These are phyloP conservation scores for Drosophila neutralis DNA, from an alignment of 2,888 invertebrate genomes.

Conservation along the genomic window DNA sequence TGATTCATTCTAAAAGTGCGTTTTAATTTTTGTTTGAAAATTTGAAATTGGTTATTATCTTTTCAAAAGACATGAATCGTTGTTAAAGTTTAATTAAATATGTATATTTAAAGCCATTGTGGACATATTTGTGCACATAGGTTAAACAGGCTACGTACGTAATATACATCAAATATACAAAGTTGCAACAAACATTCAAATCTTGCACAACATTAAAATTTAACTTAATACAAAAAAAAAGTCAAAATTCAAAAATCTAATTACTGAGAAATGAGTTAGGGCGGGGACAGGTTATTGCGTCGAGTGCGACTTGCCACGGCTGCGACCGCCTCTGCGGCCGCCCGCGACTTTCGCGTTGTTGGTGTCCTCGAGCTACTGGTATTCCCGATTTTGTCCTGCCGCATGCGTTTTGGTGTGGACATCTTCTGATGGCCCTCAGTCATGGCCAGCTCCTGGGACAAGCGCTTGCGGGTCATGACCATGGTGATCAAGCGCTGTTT, in stretches of 20 bases:
- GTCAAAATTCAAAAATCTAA: constrained; percentile 19
- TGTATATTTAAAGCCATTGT: not conserved
- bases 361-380: constrained; percentile 13
- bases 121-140: not conserved
- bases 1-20: not conserved
- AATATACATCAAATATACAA: constrained; percentile 49
- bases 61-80: not conserved
- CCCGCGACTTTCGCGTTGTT: constrained; percentile 3
- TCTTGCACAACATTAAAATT: constrained; percentile 18
- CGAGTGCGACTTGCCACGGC: constrained; percentile 18
- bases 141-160: constrained; percentile 19
- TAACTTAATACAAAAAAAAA: constrained; percentile 26
- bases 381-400: constrained; percentile 25
- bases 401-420: constrained; percentile 63
- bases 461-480: constrained; percentile 78
- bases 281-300: constrained; percentile 20
- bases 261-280: constrained; percentile 5
- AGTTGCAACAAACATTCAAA: constrained; percentile 21
- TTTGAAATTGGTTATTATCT: not conserved
- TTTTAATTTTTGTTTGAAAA: not conserved
- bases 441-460: constrained; percentile 73
- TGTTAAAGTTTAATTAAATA: not conserved
- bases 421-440: constrained; percentile 49
- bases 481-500: constrained; percentile 57
- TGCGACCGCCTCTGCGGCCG: constrained; percentile 2